These are phyloP conservation scores for Cheilosia urbana DNA, from an alignment of 2,888 invertebrate genomes.

Conservation along the genomic window DNA sequence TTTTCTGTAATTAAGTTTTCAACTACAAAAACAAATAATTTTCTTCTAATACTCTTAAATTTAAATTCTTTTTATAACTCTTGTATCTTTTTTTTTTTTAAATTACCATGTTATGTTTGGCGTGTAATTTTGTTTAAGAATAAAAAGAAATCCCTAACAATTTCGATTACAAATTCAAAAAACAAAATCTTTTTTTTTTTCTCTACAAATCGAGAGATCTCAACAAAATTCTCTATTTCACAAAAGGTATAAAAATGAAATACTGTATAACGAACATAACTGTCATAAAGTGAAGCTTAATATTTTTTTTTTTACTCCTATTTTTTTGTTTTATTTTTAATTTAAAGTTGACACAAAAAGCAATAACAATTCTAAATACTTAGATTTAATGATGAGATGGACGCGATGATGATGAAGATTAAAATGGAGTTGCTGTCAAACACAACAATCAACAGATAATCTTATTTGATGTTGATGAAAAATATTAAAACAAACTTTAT, in stretches of 20 bases:
- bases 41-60: constrained; percentile 38
- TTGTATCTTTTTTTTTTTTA: not conserved
- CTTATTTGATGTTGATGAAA: constrained; percentile 61
- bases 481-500: constrained; percentile 62
- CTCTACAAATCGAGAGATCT: constrained; percentile 72
- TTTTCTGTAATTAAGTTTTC: constrained; percentile 66
- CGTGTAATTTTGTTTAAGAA: constrained; percentile 64
- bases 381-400: constrained; percentile 55
- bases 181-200: constrained; percentile 38
- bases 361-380: constrained; percentile 75
- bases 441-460: constrained; percentile 58
- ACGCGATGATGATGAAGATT: constrained; percentile 38
- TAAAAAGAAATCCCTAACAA: constrained; percentile 51
- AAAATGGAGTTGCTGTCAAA: constrained; percentile 64
- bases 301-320: constrained; percentile 31
- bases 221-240: constrained; percentile 74
- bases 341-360: constrained; percentile 71
- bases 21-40: constrained; percentile 10
- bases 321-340: constrained; percentile 27
- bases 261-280: constrained; percentile 65
- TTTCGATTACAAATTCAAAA: constrained; percentile 29
- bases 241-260: constrained; percentile 56
- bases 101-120: constrained; percentile 69
- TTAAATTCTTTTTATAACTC: not conserved
- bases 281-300: constrained; percentile 70